Evolutionary conservation across 1,140 invertebrate species (phyloP).

Genomic region (Globodera rostochiensis): DNA sequence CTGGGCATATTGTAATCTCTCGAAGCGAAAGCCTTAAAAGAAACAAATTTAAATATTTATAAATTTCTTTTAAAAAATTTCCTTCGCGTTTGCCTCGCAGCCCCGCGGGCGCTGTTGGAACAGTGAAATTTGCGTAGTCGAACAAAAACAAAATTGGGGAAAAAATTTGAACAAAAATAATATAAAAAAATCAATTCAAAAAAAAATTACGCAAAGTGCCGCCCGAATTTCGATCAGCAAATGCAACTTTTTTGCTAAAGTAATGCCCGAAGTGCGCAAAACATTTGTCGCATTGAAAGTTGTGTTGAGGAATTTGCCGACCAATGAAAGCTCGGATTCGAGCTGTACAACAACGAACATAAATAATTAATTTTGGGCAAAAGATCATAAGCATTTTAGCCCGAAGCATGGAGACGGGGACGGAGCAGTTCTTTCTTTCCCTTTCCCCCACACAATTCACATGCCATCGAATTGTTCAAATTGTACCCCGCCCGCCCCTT

Average conservation of each 20-base stretch:
- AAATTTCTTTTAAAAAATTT: background rate
- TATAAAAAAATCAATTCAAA: background rate
- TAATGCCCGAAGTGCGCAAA: background rate
- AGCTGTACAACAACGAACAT: background rate
- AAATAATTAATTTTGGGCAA: background rate
- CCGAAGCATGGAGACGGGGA: too few relatives aligned
- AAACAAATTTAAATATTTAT: too few relatives aligned
- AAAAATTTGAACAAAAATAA: background rate
- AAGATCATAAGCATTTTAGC: too few relatives aligned
- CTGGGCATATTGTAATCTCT: background rate
- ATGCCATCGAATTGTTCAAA: too few relatives aligned
- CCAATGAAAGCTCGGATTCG: background rate
- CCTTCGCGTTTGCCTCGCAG: background rate
- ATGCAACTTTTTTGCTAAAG: background rate
- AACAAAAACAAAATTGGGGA: background rate
- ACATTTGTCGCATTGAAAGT: background rate
- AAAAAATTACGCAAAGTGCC: background rate
- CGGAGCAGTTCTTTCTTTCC: too few relatives aligned
- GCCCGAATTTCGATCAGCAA: slow-evolving; percentile 2
- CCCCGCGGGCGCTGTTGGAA: background rate
- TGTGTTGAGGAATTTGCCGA: background rate
- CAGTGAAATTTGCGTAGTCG: background rate
- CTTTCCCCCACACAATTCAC: too few relatives aligned
- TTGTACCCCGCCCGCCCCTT: too few relatives aligned
- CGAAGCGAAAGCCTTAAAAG: background rate